phyloP scores from a whole-genome alignment of 2,113 vertebrate genomes.

The Cyrtonyx montezumae region DNA sequence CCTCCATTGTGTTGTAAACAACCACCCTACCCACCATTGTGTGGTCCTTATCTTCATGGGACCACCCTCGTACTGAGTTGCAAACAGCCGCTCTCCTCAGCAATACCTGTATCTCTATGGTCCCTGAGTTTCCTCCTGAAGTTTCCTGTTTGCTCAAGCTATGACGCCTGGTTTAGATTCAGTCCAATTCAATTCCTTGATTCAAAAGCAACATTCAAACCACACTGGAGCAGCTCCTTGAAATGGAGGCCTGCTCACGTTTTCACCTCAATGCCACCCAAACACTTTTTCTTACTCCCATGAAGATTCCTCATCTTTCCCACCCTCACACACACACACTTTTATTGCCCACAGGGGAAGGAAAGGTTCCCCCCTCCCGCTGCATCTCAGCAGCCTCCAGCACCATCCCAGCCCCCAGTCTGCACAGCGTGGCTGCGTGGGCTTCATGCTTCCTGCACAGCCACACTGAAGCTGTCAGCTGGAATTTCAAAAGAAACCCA shows the following conservation, averaged over 20 bases:
- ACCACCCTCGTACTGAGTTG: no score
- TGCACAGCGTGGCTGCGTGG: background rate
- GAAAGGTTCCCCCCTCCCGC: background rate
- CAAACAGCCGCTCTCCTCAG: no score
- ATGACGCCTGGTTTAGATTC: no score
- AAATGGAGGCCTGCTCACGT: fast-evolving
- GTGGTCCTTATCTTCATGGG: no score
- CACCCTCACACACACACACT: background rate
- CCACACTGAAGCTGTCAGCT: background rate
- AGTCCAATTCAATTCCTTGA: no score
- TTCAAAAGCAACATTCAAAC: background rate
- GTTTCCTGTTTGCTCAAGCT: no score
- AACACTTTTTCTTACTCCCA: background rate
- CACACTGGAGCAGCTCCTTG: fast-evolving
- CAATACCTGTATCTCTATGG: no score
- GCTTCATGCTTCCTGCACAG: background rate
- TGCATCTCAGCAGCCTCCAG: background rate
- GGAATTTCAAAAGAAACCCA: background rate
- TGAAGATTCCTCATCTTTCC: background rate
- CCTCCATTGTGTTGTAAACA: no score
- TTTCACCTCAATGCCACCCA: background rate
- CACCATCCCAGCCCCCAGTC: background rate
- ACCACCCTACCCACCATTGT: no score
- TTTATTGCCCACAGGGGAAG: background rate
- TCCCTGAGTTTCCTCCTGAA: no score